phyloP scores from a whole-genome alignment of 2,888 invertebrate genomes.

The Ectropis crepuscularia region DNA sequence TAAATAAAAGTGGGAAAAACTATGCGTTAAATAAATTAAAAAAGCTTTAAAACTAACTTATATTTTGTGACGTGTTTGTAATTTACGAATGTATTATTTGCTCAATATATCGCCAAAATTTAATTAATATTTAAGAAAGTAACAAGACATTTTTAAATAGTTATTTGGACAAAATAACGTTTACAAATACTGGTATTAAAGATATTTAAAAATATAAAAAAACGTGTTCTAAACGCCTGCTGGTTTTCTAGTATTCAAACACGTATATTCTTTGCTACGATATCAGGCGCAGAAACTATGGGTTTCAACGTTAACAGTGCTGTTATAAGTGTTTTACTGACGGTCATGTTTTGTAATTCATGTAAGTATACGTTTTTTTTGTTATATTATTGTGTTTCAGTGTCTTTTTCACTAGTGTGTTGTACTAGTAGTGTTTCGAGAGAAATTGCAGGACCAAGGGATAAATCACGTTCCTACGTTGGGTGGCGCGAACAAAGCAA shows the following conservation, averaged over 20 bases:
- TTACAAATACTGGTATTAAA: background rate
- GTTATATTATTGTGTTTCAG: background rate
- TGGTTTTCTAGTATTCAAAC: conserved; percentile 10
- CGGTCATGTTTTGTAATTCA: conserved; percentile 52
- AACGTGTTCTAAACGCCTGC: conserved; percentile 38
- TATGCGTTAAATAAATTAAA: no score
- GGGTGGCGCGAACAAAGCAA: no score
- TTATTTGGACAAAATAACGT: background rate
- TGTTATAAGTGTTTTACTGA: conserved; percentile 51
- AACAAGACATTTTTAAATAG: background rate
- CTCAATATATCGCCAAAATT: conserved; percentile 1
- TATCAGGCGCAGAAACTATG: conserved; percentile 46
- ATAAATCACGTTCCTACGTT: no score
- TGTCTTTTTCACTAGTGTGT: no score
- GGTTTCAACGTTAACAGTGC: conserved; percentile 38
- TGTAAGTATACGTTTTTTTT: conserved; percentile 52
- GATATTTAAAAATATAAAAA: background rate
- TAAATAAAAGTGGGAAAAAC: background rate
- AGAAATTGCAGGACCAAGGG: no score
- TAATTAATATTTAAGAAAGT: background rate
- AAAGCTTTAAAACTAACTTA: background rate
- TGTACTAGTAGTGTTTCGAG: background rate
- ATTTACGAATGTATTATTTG: background rate
- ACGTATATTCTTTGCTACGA: no score
- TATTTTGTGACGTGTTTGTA: background rate